Conservation (phyloP, 2,888 invertebrate species). For the Allolobophora icterica region DNA sequence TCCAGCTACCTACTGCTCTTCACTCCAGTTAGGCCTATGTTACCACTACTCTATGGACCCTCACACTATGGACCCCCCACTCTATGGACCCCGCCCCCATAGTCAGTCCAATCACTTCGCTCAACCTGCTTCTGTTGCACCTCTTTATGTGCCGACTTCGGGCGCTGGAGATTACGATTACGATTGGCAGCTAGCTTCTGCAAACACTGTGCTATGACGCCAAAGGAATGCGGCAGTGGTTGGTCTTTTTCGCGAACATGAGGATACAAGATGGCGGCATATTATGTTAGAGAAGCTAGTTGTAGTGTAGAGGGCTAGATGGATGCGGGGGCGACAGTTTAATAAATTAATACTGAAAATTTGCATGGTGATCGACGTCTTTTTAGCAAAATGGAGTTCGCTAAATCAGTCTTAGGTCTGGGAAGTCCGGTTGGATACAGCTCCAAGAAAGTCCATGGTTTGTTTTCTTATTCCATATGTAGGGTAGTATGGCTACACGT, state of each 20-base stretch:
- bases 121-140: too few species aligned
- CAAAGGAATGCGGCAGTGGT: constrained; percentile 2
- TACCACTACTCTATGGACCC: too few species aligned
- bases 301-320: background rate
- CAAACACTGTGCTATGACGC: background rate
- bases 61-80: too few species aligned
- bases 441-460: constrained; percentile 56
- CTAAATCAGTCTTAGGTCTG: constrained; percentile 85
- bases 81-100: too few species aligned
- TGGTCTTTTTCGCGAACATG: background rate
- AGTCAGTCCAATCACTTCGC: too few species aligned
- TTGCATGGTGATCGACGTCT: background rate
- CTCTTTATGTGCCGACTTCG: too few species aligned
- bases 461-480: constrained; percentile 14
- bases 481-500: background rate
- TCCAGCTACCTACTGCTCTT: too few species aligned
- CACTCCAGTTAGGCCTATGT: too few species aligned
- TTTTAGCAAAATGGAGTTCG: constrained; percentile 79
- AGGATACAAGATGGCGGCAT: constrained; percentile 6
- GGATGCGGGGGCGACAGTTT: constrained; percentile 22
- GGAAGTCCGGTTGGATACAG: constrained; percentile 87
- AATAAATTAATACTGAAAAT: background rate
- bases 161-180: too few species aligned
- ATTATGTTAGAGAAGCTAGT: background rate
- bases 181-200: too few species aligned